Percentiles rank a stretch among this genome's conserved stretches.
These are phyloP conservation scores for Drosophila melanosoma DNA, from an alignment of 2,888 invertebrate species.

Conservation along the genomic window DNA sequence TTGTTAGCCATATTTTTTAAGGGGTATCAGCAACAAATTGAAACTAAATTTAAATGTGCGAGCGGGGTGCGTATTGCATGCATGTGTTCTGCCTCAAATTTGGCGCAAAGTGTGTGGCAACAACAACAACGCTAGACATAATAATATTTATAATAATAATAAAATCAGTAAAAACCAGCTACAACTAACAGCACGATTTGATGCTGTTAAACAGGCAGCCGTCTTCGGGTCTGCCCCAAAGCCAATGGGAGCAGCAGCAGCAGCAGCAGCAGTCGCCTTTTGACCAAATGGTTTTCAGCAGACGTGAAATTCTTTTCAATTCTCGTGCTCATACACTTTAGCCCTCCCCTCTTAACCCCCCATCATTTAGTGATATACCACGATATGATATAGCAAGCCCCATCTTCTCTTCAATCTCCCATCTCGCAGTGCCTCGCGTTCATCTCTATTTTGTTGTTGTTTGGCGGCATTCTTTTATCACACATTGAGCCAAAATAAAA, in stretches of 20 bases:
- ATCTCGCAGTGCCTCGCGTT: background rate
- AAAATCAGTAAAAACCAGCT: background rate
- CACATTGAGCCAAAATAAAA: conserved; percentile 28
- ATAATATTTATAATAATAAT: conserved; percentile 3
- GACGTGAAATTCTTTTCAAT: conserved; percentile 43
- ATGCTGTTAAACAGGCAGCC: conserved; percentile 20
- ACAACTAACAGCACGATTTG: conserved; percentile 11
- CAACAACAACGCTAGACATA: conserved; percentile 26
- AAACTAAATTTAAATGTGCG: conserved; percentile 59
- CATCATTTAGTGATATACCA: conserved; percentile 35
- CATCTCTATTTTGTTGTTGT: conserved; percentile 23
- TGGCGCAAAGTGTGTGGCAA: conserved; percentile 62
- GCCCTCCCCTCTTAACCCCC: background rate
- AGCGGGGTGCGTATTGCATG: conserved; percentile 46
- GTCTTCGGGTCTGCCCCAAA: conserved; percentile 34
- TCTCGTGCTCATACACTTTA: background rate
- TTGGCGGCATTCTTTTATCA: conserved; percentile 61
- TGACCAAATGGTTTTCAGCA: conserved; percentile 48
- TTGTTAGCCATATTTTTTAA: too few species aligned
- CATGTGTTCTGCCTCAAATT: conserved; percentile 61
- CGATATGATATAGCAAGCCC: conserved; percentile 33
- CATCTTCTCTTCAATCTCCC: background rate
- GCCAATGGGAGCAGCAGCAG: conserved; percentile 13
- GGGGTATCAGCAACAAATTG: conserved; percentile 21
- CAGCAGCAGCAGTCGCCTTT: conserved; percentile 11